A percentile compares a stretch with the other conserved stretches of the same genome.
These are phyloP conservation scores for Kryptopterus vitreolus DNA, from an alignment of 2,797 vertebrate genomes.

Conservation along the genomic window DNA sequence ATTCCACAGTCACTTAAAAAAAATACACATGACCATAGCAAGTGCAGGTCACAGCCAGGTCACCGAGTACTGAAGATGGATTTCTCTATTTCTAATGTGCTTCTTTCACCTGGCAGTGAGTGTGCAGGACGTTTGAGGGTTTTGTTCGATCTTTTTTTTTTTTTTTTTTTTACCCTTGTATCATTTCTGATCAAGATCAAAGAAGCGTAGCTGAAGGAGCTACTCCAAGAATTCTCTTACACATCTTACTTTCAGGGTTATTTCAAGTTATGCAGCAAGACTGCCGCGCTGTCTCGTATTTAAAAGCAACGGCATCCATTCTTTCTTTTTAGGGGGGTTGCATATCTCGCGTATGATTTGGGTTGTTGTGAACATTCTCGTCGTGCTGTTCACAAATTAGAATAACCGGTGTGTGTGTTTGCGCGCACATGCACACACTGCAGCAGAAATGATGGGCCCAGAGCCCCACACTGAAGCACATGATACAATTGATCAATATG, in stretches of 20 bases:
- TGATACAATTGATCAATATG: background rate
- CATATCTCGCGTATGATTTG: background rate
- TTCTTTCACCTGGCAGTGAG: background rate
- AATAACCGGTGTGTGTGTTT: background rate
- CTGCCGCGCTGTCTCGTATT: background rate
- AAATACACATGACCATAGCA: slow-evolving; percentile 1
- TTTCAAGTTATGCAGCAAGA: slow-evolving; percentile 6
- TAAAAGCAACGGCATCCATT: slow-evolving; percentile 6
- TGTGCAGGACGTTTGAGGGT: slow-evolving; percentile 14
- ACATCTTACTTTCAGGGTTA: background rate
- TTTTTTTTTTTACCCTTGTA: background rate
- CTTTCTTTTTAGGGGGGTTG: background rate
- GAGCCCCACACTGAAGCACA: background rate
- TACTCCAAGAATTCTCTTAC: background rate
- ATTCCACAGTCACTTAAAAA: background rate
- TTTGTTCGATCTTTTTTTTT: background rate
- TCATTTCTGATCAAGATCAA: slow-evolving; percentile 29
- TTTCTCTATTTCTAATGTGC: background rate
- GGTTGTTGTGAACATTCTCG: background rate
- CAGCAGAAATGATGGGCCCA: background rate
- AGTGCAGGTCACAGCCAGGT: slow-evolving; percentile 10
- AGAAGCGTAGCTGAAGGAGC: background rate
- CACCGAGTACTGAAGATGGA: background rate
- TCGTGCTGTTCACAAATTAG: background rate
- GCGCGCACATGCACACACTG: background rate